These are phyloP conservation scores for Pluvianellus socialis DNA, from an alignment of 2,113 vertebrate genomes.

Conservation along the genomic window DNA sequence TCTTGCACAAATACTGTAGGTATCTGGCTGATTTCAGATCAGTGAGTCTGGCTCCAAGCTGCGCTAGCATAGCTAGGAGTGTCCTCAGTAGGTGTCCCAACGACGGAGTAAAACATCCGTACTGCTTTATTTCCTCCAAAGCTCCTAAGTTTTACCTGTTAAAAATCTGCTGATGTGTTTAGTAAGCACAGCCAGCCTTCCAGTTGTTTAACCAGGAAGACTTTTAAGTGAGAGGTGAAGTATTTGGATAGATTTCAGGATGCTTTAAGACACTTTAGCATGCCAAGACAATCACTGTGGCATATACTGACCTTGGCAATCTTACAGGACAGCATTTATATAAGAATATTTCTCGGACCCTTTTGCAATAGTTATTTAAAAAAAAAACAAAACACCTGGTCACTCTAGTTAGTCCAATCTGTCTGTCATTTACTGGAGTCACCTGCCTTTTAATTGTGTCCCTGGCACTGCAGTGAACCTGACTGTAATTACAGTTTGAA, in stretches of 20 bases:
- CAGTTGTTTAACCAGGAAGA: neutral
- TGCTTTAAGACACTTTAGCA: neutral
- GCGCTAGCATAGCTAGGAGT: neutral
- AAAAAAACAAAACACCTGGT: neutral
- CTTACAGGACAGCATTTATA: neutral
- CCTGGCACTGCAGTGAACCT: neutral
- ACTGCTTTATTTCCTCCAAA: neutral
- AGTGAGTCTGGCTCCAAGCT: neutral
- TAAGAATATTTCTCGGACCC: neutral
- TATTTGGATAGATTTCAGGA: neutral
- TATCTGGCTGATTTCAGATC: neutral
- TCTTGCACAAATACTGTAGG: neutral
- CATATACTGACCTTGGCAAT: neutral
- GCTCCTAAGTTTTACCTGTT: neutral
- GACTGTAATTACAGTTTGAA: neutral
- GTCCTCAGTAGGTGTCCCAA: neutral
- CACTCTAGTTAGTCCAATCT: neutral
- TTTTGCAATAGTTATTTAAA: neutral
- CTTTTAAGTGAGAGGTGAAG: neutral
- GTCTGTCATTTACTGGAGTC: neutral
- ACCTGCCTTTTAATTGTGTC: neutral
- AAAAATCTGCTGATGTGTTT: neutral
- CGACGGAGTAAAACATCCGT: neutral
- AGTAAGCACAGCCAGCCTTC: neutral
- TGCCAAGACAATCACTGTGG: neutral